These are phyloP conservation scores for Sciurus vulgaris DNA, from an alignment of 2,797 vertebrate species.

Conservation along the genomic window DNA sequence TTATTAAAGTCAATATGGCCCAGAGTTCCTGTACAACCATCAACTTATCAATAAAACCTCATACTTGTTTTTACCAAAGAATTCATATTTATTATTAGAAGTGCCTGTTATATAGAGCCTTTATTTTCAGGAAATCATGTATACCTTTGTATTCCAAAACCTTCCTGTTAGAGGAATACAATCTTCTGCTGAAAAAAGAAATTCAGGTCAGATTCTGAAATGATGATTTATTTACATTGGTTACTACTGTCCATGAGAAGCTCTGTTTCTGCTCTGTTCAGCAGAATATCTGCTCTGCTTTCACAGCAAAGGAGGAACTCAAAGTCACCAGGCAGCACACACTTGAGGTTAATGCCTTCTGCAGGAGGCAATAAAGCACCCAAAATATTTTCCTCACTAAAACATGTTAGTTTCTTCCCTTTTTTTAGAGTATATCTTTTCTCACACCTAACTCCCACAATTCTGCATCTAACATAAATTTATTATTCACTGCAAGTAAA, in stretches of 20 bases:
- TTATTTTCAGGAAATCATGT: constrained; percentile 69
- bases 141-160: constrained; percentile 57
- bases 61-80: constrained; percentile 60
- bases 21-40: constrained; percentile 31
- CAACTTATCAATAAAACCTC: constrained; percentile 51
- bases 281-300: constrained; percentile 54
- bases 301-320: constrained; percentile 50
- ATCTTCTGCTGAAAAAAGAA: constrained; percentile 67
- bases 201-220: constrained; percentile 69
- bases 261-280: constrained; percentile 68
- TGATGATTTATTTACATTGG: constrained; percentile 73
- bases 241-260: constrained; percentile 49
- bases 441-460: background rate
- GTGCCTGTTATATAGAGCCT: constrained; percentile 4
- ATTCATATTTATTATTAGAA: constrained; percentile 59
- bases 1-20: constrained; percentile 63
- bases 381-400: background rate
- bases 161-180: constrained; percentile 52
- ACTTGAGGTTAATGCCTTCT: background rate
- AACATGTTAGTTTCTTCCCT: background rate
- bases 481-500: constrained; percentile 7
- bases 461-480: background rate
- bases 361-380: background rate
- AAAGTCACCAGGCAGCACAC: constrained; percentile 52
- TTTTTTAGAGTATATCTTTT: background rate